A percentile compares a stretch with the other conserved stretches of the same genome.
These are phyloP conservation scores for Acanthopleura granulata DNA, from an alignment of 2,888 invertebrate genomes.

Conservation along the genomic window DNA sequence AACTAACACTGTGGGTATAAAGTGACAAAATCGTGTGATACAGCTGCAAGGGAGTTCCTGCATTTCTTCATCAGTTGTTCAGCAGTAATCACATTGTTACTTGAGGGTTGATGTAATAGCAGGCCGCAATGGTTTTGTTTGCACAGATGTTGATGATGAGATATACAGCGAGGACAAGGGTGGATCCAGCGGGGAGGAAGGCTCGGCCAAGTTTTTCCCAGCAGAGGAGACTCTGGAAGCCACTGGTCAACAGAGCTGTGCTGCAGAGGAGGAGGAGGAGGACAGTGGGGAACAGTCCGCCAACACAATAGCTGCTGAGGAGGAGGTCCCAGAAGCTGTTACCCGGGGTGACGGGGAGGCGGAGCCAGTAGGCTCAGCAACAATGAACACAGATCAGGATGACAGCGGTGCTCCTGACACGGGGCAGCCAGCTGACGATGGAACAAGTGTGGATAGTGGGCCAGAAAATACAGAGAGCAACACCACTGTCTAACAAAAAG, in stretches of 20 bases:
- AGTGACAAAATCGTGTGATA: no score
- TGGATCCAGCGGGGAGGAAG: not conserved
- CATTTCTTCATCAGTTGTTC: no score
- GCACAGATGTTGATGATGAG: not conserved
- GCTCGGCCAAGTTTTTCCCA: not conserved
- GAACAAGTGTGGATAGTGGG: not conserved
- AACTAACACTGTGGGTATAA: no score
- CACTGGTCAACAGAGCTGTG: not conserved
- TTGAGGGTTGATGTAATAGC: no score
- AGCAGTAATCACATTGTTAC: no score
- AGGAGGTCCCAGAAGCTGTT: not conserved
- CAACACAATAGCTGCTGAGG: no score
- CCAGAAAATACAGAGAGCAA: no score
- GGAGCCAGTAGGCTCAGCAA: not conserved
- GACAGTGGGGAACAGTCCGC: not conserved
- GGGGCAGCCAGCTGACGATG: not conserved
- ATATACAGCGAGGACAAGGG: not conserved
- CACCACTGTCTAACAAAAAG: no score
- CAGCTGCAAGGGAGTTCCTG: no score
- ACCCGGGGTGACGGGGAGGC: not conserved
- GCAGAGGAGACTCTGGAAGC: not conserved
- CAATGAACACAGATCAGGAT: not conserved
- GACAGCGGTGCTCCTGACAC: not conserved
- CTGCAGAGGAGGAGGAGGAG: not conserved
- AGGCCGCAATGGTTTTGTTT: not conserved